phyloP scores from a whole-genome alignment of 2,888 invertebrate genomes.

The Nowickia ferox region DNA sequence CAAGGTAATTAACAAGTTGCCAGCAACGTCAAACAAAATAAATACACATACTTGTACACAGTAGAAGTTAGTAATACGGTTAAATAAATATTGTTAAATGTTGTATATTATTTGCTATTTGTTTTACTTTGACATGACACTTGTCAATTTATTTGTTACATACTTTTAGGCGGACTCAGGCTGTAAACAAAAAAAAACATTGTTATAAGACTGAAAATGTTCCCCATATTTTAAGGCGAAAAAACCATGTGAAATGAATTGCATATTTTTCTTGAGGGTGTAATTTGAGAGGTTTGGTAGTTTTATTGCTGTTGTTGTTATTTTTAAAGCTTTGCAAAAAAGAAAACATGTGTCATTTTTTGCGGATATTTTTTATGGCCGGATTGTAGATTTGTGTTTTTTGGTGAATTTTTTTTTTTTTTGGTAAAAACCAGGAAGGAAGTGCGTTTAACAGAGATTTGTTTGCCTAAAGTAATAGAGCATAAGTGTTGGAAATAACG shows the following conservation, averaged over 20 bases:
- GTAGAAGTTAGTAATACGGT: background rate
- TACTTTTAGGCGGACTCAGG: constrained; percentile 49
- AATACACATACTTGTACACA: background rate
- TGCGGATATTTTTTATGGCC: constrained; percentile 48
- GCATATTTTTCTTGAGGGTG: constrained; percentile 46
- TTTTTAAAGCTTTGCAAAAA: constrained; percentile 39
- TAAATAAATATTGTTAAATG: constrained; percentile 66
- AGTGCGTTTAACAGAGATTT: constrained; percentile 52
- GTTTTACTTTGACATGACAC: constrained; percentile 59
- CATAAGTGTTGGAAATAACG: constrained; percentile 68
- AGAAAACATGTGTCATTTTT: constrained; percentile 47
- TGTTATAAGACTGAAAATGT: background rate
- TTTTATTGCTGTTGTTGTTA: constrained; percentile 6
- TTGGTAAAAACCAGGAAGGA: constrained; percentile 43
- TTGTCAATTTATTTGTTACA: constrained; percentile 66
- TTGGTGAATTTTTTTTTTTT: constrained; percentile 4
- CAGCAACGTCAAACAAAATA: constrained; percentile 42
- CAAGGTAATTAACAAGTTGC: constrained; percentile 72
- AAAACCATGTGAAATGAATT: constrained; percentile 52
- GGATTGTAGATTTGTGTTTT: constrained; percentile 18
- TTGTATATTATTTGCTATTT: constrained; percentile 68
- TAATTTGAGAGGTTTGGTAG: constrained; percentile 58
- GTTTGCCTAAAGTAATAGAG: constrained; percentile 66
- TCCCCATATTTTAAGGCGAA: constrained; percentile 46
- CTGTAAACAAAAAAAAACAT: background rate